Evolutionary conservation across 2,888 invertebrate species (phyloP), one percentile per base, ranked within the genome.

Genomic region (Pyrocoelia pectoralis): DNA sequence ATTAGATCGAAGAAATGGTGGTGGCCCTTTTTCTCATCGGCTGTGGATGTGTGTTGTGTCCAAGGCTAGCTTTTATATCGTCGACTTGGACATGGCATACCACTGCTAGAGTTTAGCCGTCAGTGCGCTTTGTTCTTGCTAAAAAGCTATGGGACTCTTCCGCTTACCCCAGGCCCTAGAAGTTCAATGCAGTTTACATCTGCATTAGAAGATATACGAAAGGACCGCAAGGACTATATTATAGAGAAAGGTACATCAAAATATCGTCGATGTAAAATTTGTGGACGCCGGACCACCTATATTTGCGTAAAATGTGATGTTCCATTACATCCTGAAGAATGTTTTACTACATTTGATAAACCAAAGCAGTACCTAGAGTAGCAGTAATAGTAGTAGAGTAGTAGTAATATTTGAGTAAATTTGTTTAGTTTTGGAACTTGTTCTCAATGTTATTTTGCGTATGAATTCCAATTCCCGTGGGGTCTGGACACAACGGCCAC

Each of bases 1-100:
- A 61, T 52, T 33, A n/a, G 33, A 2, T 38, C 19, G 9, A 50
- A 46, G 10, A 53, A 54, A 53, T 60, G 60, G 53, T 54, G 48
- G 48, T 60, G 60, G 54, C 12, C 14, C 1, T 49, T 60, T 15
- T 60, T 60, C n/a, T 13, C 28, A 2, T 54, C 15, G 53, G 41
- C 19, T 12, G 17, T 54, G n/a, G 53, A 40, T 54, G 40, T 10
- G 12, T 14, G 12, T 19, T 54, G 43, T 43, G 55, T 55, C 1
- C 55, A 55, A 43, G 41, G 55, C 1, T 43, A 28, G 43, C 14
- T 55, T 12, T 1, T 48, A 5, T 18, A 19, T 9, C 17, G 48
- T 18, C 12, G 3, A 5, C 13, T 5, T 28, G 33, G 50, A 1
- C 17, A 49, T 12, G 17, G 18, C 19, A n/a, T 49, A 15, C 5